These are phyloP conservation scores for Seira sanloemensis DNA, from an alignment of 2,888 invertebrate genomes.

Conservation along the genomic window DNA sequence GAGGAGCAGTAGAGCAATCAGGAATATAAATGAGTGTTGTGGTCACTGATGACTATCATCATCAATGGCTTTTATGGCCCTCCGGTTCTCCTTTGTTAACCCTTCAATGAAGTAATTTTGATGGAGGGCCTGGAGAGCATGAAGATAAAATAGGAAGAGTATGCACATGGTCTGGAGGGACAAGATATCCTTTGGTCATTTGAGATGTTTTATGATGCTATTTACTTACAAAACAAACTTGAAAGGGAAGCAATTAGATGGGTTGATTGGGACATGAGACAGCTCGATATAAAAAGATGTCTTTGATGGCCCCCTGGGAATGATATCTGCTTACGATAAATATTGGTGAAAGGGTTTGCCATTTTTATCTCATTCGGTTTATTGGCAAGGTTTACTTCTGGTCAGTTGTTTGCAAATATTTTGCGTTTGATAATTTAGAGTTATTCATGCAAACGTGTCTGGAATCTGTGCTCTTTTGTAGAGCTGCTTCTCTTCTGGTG, in stretches of 20 bases:
- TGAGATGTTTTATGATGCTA: background rate
- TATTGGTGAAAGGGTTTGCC: too few species aligned
- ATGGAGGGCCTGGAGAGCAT: too few species aligned
- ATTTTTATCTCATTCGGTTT: too few species aligned
- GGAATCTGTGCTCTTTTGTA: too few species aligned
- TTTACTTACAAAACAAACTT: background rate
- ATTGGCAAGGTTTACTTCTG: too few species aligned
- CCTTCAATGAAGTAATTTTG: background rate
- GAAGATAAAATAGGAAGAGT: background rate
- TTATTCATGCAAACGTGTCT: too few species aligned
- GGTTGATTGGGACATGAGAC: background rate
- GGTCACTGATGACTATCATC: background rate
- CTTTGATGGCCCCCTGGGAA: too few species aligned
- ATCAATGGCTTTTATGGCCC: background rate
- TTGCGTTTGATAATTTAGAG: too few species aligned
- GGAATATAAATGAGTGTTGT: background rate
- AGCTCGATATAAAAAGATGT: too few species aligned
- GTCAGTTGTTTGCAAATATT: too few species aligned
- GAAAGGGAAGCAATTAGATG: background rate
- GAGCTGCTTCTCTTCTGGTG: too few species aligned
- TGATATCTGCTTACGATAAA: too few species aligned
- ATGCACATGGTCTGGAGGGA: background rate
- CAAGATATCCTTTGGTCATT: background rate
- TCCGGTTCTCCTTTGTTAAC: background rate
- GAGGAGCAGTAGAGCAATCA: background rate